Evolutionary conservation across 2,797 vertebrate species (phyloP).

Genomic region (Hirundo rustica): DNA sequence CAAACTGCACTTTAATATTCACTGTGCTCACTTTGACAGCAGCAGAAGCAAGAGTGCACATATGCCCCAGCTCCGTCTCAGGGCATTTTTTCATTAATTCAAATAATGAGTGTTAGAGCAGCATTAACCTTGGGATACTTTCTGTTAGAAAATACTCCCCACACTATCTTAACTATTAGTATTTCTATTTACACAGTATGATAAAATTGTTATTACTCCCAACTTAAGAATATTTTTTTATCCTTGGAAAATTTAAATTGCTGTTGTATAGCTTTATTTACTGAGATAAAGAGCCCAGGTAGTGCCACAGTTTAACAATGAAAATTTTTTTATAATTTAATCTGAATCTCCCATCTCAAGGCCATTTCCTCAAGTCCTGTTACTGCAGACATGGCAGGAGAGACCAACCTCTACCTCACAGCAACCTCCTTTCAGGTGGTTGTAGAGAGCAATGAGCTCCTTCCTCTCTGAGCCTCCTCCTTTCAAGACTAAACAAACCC

Average conservation of each 20-base stretch:
- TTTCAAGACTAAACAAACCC: not conserved
- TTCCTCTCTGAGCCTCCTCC: not conserved
- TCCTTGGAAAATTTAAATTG: not conserved
- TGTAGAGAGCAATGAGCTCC: too few relatives aligned
- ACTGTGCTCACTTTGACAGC: not conserved
- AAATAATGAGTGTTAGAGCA: not conserved
- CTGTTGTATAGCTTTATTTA: not conserved
- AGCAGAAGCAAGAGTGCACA: not conserved
- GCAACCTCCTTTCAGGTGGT: not conserved
- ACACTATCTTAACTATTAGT: not conserved
- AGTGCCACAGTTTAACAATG: not conserved
- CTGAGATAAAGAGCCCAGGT: not conserved
- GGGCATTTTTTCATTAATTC: slow-evolving; percentile 2
- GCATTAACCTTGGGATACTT: not conserved
- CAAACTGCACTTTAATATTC: not conserved
- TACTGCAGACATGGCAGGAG: not conserved
- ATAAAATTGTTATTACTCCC: not conserved
- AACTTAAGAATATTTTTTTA: not conserved
- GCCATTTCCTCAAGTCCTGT: not conserved
- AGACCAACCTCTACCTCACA: not conserved
- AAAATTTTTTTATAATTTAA: not conserved
- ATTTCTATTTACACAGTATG: not conserved
- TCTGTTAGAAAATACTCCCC: not conserved
- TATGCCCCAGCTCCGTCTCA: not conserved
- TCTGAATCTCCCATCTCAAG: not conserved